Conservation (phyloP, 2,113 vertebrate species). For the Macquaria australasica region DNA sequence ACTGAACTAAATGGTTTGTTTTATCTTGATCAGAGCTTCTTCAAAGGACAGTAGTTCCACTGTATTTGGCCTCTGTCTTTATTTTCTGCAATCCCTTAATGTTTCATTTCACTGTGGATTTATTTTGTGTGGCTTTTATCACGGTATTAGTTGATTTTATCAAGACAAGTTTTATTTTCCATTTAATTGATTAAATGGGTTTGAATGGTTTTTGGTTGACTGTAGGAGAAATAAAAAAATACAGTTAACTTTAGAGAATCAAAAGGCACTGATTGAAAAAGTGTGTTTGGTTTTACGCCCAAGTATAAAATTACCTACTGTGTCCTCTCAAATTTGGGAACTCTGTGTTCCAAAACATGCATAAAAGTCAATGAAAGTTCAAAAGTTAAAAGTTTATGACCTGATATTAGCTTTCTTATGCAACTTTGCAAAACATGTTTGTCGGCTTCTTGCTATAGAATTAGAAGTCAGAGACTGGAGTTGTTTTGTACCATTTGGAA, state of each 20-base stretch:
- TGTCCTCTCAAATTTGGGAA: not conserved
- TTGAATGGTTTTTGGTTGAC: not conserved
- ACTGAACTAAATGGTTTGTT: constrained; percentile 29
- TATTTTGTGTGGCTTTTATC: not conserved
- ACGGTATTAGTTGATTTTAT: not conserved
- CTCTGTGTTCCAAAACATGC: not conserved
- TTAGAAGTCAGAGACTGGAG: not conserved
- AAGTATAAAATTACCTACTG: not conserved
- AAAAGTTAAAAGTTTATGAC: not conserved
- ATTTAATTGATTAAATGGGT: not conserved
- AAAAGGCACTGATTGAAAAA: not conserved
- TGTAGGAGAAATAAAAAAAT: not conserved
- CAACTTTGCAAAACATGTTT: constrained; percentile 3
- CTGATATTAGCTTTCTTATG: not conserved
- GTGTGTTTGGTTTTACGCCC: not conserved
- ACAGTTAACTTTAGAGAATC: not conserved
- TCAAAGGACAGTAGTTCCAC: constrained; percentile 14
- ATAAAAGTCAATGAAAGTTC: constrained; percentile 8
- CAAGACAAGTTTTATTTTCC: not conserved
- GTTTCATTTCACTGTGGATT: not conserved
- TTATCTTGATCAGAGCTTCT: constrained; percentile 26
- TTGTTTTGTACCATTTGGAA: constrained; percentile 1
- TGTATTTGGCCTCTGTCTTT: constrained; percentile 9
- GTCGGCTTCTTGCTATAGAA: constrained; percentile 7
- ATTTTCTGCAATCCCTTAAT: constrained; percentile 2